Evolutionary conservation across 2,113 vertebrate species (phyloP), one percentile per base, ranked within the genome.

Genomic region (Oplegnathus fasciatus): DNA sequence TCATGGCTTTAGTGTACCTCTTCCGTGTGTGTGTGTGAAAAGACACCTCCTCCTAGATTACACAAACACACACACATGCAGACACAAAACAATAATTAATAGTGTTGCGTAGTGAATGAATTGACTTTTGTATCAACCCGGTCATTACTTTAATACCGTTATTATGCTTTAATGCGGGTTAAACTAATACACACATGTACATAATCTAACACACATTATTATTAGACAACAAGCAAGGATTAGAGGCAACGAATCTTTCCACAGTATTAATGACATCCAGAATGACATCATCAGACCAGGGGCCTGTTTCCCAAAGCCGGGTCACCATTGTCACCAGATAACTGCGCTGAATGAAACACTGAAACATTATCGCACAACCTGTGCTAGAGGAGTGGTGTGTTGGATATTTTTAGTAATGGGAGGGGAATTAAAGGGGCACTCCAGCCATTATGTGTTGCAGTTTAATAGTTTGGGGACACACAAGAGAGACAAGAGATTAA

Each of bases 1-100:
- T 85, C 91, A 93, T 60, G 79, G 83, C 87, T 92, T 91, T 85
- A 46, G 88, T 91, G 87, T 85, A 78, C 78, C 71, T 67, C 69
- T 44, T 69, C 30, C 79, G 7, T 80, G 22, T 72, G 42, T 64
- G 24, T 70, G 32, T 60, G 62, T 62, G 58, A 61, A 65, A 82
- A 61, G 26, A 78, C 60, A 82, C 40, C 9, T 67, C 22, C 60
- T 73, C 30, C 57, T 32, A 54, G 64, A 66, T 46, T 61, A 72
- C 30, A 58, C 44, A n/a, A 9, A 57, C 37, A 22, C 55, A 75
- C 65, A 52, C 78, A 85, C 50, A 83, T n/a, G 34, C 24, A 15
- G 28, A 68, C 48, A 70, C 44, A 61, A 82, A 86, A 75, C 72
- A 89, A 37, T 82, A 48, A 89, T 83, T 87, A 75, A 88, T 82